phyloP scores from a whole-genome alignment of 2,113 vertebrate genomes.

The Oceanodroma tethys region DNA sequence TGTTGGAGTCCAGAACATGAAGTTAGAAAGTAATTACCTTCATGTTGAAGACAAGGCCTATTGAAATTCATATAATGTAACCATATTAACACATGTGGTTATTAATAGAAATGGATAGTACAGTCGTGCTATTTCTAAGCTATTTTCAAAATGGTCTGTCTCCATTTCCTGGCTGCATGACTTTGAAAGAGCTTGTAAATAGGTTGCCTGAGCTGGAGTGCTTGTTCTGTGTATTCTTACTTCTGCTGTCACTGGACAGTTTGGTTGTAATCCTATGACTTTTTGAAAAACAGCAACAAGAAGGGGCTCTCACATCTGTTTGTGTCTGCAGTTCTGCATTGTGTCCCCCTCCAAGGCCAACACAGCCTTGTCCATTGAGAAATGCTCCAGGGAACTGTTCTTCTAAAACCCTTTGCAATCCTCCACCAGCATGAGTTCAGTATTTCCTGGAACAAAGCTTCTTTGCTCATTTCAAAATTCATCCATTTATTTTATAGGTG shows the following conservation, averaged over 20 bases:
- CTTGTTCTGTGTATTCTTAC: neutral
- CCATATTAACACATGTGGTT: rapidly evolving
- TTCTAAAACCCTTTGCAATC: neutral
- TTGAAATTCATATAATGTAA: neutral
- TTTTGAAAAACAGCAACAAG: neutral
- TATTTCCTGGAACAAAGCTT: neutral
- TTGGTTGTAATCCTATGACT: neutral
- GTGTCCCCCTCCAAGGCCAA: neutral
- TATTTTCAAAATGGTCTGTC: neutral
- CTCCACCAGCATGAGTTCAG: neutral
- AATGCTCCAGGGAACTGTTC: neutral
- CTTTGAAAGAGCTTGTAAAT: neutral
- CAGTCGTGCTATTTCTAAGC: neutral
- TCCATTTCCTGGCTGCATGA: neutral
- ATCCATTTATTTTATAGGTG: neutral
- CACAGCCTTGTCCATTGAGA: neutral
- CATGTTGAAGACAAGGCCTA: neutral
- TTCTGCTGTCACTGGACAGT: neutral
- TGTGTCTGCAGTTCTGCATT: neutral
- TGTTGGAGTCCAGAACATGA: neutral
- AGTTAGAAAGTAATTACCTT: neutral
- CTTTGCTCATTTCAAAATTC: neutral
- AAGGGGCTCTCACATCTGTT: neutral
- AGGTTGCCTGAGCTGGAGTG: neutral
- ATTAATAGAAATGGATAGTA: neutral